Percentiles rank a stretch among this genome's conserved stretches.
These are phyloP conservation scores for Drosophila paracracens DNA, from an alignment of 2,888 invertebrate species.

Conservation along the genomic window DNA sequence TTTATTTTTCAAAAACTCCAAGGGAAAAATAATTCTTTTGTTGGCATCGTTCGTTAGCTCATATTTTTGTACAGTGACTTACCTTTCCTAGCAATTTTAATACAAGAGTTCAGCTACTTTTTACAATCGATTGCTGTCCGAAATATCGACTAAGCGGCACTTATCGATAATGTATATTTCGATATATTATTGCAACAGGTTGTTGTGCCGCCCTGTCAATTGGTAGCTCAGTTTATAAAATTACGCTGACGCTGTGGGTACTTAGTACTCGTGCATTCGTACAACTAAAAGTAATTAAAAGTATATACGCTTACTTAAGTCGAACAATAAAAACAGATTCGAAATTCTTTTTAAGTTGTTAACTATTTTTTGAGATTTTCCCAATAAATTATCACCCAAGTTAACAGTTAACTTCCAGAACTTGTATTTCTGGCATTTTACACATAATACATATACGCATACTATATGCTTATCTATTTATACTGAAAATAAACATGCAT, in stretches of 20 bases:
- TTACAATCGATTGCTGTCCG: background rate
- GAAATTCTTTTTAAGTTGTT: background rate
- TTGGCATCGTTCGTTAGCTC: background rate
- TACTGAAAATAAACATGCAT: background rate
- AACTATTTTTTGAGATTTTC: conserved; percentile 6
- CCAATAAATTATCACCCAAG: background rate
- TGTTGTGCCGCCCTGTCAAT: conserved; percentile 33
- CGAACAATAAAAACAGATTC: conserved; percentile 3
- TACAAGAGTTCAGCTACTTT: background rate
- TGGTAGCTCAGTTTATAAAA: conserved; percentile 33
- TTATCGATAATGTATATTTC: conserved; percentile 17
- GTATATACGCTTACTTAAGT: conserved; percentile 30
- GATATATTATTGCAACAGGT: conserved; percentile 43
- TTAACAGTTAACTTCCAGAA: background rate
- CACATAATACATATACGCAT: conserved; percentile 4
- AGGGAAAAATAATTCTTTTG: background rate
- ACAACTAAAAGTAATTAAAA: conserved; percentile 53
- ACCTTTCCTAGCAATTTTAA: background rate
- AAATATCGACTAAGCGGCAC: background rate
- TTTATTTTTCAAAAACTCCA: background rate
- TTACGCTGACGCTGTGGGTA: conserved; percentile 13
- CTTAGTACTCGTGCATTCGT: conserved; percentile 19
- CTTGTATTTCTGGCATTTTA: background rate
- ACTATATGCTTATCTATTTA: background rate
- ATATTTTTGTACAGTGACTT: background rate